Conservation (phyloP, 2,113 vertebrate species). For the Lathamus discolor region DNA sequence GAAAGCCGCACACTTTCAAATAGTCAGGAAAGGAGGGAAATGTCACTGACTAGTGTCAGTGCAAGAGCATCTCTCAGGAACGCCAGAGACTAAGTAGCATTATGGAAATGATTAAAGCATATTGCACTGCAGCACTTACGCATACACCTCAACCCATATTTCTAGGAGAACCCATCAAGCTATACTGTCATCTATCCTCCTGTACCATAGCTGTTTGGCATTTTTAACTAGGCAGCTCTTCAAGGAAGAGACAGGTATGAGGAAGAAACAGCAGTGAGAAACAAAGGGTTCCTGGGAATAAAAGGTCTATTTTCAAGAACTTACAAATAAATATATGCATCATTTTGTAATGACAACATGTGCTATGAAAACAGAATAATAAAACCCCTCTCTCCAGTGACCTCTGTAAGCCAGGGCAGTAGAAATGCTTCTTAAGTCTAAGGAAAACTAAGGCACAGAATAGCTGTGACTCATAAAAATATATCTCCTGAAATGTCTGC, state of each 20-base stretch:
- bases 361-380: not conserved
- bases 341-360: not conserved
- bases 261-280: not conserved
- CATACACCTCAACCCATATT: not conserved
- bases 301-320: not conserved
- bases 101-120: not conserved
- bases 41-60: not conserved
- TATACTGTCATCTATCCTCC: not conserved
- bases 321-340: not conserved
- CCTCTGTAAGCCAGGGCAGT: not conserved
- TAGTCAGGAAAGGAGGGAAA: not conserved
- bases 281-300: not conserved
- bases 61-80: not conserved
- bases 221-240: not conserved
- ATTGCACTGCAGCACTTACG: not conserved
- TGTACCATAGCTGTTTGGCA: not conserved
- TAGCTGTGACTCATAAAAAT: constrained; percentile 21
- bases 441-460: not conserved
- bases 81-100: not conserved
- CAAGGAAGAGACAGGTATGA: not conserved
- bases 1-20: not conserved
- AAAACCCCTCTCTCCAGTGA: not conserved
- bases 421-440: not conserved
- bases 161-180: not conserved
- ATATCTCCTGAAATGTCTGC: not conserved